Base-by-base conservation (phyloP, 2,113 vertebrate species). In the Zapus hudsonius region DNA sequence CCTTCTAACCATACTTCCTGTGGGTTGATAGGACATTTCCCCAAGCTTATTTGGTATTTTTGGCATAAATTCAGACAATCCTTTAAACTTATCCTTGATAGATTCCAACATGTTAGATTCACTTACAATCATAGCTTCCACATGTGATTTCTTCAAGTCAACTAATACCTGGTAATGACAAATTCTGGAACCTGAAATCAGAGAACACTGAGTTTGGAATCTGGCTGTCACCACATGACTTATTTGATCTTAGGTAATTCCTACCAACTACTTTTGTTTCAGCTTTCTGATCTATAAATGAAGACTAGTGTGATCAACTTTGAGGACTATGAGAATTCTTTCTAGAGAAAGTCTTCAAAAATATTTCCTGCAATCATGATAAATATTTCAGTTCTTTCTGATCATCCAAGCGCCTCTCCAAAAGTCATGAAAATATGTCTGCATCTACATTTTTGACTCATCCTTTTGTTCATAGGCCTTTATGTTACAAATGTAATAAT, bases 211-310 rank as follows among this genome's bases (percentile, higher is more conserved):
- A 63, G 86, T 85, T 81, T 57, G n/a, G 40, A 59, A 33, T 75
- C 20, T 86, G 64, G 23, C 5, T 63, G 40, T 80, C 40, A 85
- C 13, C 75, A 76, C 79, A 78, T 1, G 8, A 87, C 22, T 87
- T 80, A 83, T 83, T 84, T 89, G 20, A 66, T 84, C 20, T 63
- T 84, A 78, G 66, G 36, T 27, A 86, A 86, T 66, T 87, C 31
- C 27, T 66, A 80, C 73, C 15, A 52, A 81, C 44, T 69, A 64
- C 25, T 44, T 13, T 82, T 78, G 57, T 55, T 55, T 93, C 44
- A n/a, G 7, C 87, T 91, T 94, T 86, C 59, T 72, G 38, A 59
- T n/a, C 29, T 84, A 31, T 73, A 73, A 89, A 74, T 78, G 87
- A 78, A 75, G 5, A 25, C 17, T 64, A 81, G 76, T 15, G 13